Evolutionary conservation across 2,888 invertebrate genomes (phyloP), one percentile per base, ranked within the genome.

Genomic region (Ophion obscuratus): DNA sequence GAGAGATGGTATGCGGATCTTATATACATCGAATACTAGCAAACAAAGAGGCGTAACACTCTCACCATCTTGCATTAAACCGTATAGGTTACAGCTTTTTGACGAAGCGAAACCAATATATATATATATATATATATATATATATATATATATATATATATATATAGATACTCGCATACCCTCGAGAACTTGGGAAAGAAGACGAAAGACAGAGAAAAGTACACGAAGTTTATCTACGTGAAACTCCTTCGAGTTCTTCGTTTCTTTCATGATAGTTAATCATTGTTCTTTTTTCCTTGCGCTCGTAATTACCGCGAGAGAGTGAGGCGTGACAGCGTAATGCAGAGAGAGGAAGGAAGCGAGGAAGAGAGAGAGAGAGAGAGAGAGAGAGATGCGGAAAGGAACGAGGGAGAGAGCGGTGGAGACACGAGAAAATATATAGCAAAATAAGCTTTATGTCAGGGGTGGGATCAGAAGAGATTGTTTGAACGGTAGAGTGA

Each of bases 241-340:
- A 84, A 68, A 68, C 79, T 79, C 64, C 73, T 68, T 74, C 67
- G 61, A 11, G 74, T 20, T 59, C 20, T 62, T 11, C 24, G 36
- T 27, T 24, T 68, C 75, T 80, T 57, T 68, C 61, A 9, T 62
- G 36, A 40, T 64, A 20, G 62, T 79, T 62, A 44, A 40, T 31
- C 31, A 40, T 40, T 64, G 7, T 64, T 64, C 20, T 44, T 57
- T 47, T 71, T 76, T 40, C 61, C 61, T 9, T 20, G 20, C 59
- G 66, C 40, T 81, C 84, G 84, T 77, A 81, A 84, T 84, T 84
- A 76, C 61, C 36, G 61, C 62, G 76, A 27, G 57, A 66, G 10
- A 44, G 7, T 40, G 40, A 40, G 40, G 40, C 40, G 40, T 40
- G 40, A 40, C 40, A 40, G 40, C 40, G 40, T 40, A 40, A 40